phyloP scores from a whole-genome alignment of 2,113 vertebrate species.

The Thermophis baileyi region DNA sequence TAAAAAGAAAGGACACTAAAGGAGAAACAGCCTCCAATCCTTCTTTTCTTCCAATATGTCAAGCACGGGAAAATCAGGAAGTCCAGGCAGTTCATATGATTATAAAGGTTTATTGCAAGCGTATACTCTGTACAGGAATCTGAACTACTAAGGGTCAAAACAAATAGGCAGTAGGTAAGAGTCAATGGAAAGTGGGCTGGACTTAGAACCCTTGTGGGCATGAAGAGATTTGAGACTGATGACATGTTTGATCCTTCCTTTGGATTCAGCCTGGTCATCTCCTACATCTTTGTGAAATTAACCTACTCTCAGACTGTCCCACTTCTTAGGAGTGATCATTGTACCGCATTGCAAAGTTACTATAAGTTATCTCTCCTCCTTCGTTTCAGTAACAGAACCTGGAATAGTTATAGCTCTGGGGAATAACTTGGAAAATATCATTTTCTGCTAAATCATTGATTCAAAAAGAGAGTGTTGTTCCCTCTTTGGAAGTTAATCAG shows the following conservation, averaged over 20 bases:
- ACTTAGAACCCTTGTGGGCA: neutral
- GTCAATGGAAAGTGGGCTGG: neutral
- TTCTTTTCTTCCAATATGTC: neutral
- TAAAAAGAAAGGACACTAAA: neutral
- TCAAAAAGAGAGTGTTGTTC: constrained; percentile 57
- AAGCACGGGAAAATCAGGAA: neutral
- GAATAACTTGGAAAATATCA: constrained; percentile 65
- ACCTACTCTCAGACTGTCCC: too few relatives aligned
- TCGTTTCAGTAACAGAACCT: constrained; percentile 35
- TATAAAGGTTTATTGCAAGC: too few relatives aligned
- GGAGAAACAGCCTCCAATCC: neutral
- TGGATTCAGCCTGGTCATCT: neutral
- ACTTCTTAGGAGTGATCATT: neutral
- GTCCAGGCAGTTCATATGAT: too few relatives aligned
- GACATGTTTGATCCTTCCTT: neutral
- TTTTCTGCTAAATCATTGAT: constrained; percentile 68
- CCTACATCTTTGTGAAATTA: neutral
- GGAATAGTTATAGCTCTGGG: constrained; percentile 56
- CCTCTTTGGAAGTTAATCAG: constrained; percentile 70
- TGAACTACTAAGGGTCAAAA: neutral
- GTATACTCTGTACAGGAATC: neutral
- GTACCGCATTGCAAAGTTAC: neutral
- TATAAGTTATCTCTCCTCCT: constrained; percentile 30
- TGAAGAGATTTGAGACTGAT: neutral
- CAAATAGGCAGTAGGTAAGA: neutral